Evolutionary conservation across 2,888 invertebrate genomes (phyloP), one percentile per base, ranked within the genome.

Genomic region (Brachypalpus laphriformis): DNA sequence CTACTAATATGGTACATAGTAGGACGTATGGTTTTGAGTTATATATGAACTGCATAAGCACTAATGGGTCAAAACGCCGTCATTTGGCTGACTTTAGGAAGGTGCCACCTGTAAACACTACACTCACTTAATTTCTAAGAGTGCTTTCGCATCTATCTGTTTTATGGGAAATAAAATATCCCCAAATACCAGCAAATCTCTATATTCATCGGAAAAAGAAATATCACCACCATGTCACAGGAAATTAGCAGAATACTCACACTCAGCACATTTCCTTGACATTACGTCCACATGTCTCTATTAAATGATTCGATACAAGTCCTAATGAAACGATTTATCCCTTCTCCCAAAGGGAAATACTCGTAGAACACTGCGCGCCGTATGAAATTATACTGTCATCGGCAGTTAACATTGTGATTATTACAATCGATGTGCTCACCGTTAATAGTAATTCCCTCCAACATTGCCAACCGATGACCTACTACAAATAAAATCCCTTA

Each of bases 351-450:
- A n/a, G 6, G 14, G 1, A 28, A 28, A 7, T n/a, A n/a, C n/a
- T n/a, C n/a, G n/a, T n/a, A n/a, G n/a, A n/a, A n/a, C n/a, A n/a
- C n/a, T 2, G 4, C 9, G 14, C 14, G 25, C 20, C 20, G 37
- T 51, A 49, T 51, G 49, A 49, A 51, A 18, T 8, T 37, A 51
- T 16, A 22, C 14, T 14, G 49, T 34, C 65, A 37, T 34, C 22
- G 37, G 18, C 34, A 51, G 25, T 37, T 51, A 40, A 51, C 51
- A 34, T 47, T 22, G 16, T 45, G 34, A 57, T 71, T 71, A 57
- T 47, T 57, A 34, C 47, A 57, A 47, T 34, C 57, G 34, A 34
- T 47, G 34, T 56, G 47, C 56, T 56, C 31, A 31, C 45, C 9
- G 20, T 45, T 63, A 34, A 49, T 63, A 47, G 31, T 45, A 31